Percentiles rank a stretch among this genome's conserved stretches.
Conservation (phyloP, 35 echinoderm and acorn worm genomes). For the Acanthaster planci region DNA sequence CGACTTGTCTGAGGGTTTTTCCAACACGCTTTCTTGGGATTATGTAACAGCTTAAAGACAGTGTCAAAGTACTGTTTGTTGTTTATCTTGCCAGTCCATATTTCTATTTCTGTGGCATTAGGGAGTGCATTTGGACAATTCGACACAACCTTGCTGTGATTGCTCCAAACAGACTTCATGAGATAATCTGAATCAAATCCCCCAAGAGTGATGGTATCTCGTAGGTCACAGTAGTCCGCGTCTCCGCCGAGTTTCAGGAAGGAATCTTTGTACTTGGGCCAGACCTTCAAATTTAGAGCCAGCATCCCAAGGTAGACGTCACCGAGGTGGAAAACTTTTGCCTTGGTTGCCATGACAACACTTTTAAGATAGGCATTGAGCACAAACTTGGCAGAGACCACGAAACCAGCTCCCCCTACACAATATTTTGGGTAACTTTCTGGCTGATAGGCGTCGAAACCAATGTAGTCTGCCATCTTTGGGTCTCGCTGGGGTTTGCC, state of each 20-base stretch:
- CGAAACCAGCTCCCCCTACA: conserved; percentile 74
- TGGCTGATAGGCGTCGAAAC: conserved; percentile 34
- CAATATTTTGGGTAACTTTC: conserved; percentile 81
- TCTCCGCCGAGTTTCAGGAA: conserved; percentile 77
- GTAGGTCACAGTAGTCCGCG: conserved; percentile 76
- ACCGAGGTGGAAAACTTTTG: conserved; percentile 57
- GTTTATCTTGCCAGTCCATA: conserved; percentile 54
- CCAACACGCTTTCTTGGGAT: conserved; percentile 60
- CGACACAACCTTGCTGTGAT: conserved; percentile 43
- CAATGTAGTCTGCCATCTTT: conserved; percentile 56
- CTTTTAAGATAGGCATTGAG: conserved; percentile 30
- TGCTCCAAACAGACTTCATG: conserved; percentile 54
- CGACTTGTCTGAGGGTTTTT: conserved; percentile 32
- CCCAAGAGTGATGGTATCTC: conserved; percentile 60
- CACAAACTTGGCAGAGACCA: conserved; percentile 66
- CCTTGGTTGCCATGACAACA: conserved; percentile 27
- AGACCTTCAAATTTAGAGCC: conserved; percentile 27
- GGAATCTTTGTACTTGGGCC: conserved; percentile 66
- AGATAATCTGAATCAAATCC: conserved; percentile 58
- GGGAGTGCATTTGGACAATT: conserved; percentile 60
- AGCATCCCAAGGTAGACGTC: conserved; percentile 76
- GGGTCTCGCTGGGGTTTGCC: conserved; percentile 50
- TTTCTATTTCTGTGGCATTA: conserved; percentile 53
- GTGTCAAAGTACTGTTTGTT: conserved; percentile 55
- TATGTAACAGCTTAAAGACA: conserved; percentile 49